Conservation (phyloP, 92 coral and sea anemone genomes). For the Epizoanthus ramosus region DNA sequence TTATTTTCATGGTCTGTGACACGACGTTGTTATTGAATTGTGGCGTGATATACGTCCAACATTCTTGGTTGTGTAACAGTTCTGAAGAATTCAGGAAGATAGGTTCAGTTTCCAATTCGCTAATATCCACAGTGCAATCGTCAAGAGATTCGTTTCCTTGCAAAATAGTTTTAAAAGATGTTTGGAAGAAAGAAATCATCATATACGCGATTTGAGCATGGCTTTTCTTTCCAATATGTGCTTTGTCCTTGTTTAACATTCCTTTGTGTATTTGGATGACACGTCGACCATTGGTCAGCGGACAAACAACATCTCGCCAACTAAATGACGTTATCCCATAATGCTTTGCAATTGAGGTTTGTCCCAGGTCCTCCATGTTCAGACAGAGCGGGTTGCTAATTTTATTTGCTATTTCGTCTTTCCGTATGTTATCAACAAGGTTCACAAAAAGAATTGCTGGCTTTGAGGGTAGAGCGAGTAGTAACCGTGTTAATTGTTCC, state of each 20-base stretch:
- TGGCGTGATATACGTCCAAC: constrained; percentile 69
- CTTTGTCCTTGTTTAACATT: constrained; percentile 51
- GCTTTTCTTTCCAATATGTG: constrained; percentile 49
- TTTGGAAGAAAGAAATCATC: constrained; percentile 51
- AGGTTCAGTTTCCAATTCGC: not conserved
- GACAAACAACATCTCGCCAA: constrained; percentile 81
- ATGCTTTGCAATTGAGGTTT: constrained; percentile 59
- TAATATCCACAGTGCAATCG: not conserved
- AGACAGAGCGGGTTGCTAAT: constrained; percentile 46
- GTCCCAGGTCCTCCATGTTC: constrained; percentile 81
- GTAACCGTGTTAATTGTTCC: constrained; percentile 64
- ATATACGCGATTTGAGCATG: constrained; percentile 48
- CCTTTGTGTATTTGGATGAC: constrained; percentile 22
- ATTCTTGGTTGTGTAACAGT: constrained; percentile 46
- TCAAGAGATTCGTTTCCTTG: not conserved
- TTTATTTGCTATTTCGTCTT: not conserved
- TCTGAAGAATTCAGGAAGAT: constrained; percentile 24
- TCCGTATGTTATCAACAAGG: constrained; percentile 40
- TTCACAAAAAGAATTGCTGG: constrained; percentile 61
- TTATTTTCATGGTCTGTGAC: constrained; percentile 53
- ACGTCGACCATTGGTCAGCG: constrained; percentile 30
- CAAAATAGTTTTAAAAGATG: not conserved
- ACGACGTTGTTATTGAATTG: constrained; percentile 47
- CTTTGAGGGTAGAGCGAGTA: constrained; percentile 42
- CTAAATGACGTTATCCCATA: constrained; percentile 74